Conservation (phyloP, 2,797 vertebrate species). For the Sus cebifrons region DNA sequence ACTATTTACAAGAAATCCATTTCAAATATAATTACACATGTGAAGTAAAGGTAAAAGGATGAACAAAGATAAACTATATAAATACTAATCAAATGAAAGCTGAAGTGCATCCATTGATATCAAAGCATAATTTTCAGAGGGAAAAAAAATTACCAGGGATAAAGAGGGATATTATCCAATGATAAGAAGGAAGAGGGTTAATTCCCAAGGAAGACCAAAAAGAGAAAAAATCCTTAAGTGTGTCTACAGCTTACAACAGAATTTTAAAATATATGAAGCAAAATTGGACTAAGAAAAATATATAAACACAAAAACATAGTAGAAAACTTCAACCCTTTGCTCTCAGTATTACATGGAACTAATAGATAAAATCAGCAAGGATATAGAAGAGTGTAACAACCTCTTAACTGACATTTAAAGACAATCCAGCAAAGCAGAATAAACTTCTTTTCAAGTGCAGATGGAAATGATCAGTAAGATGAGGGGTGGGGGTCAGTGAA, state of each 20-base stretch:
- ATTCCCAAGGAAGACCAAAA: neutral
- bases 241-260: neutral
- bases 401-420: neutral
- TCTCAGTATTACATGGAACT: neutral
- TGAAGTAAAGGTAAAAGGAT: neutral
- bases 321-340: neutral
- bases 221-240: neutral
- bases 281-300: neutral
- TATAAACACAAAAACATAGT: neutral
- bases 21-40: neutral
- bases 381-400: neutral
- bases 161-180: neutral
- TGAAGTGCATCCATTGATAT: neutral
- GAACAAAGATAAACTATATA: neutral
- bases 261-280: neutral
- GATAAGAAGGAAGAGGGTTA: neutral
- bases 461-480: neutral
- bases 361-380: neutral
- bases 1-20: neutral
- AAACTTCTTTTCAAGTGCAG: neutral
- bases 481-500: neutral
- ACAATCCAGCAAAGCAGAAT: neutral
- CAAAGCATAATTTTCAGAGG: neutral
- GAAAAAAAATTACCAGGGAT: slow-evolving; percentile 1
- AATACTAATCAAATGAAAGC: slow-evolving; percentile 18